Evolutionary conservation across 2,888 invertebrate species (phyloP), one percentile per base, ranked within the genome.

Genomic region (Euproctis similis): DNA sequence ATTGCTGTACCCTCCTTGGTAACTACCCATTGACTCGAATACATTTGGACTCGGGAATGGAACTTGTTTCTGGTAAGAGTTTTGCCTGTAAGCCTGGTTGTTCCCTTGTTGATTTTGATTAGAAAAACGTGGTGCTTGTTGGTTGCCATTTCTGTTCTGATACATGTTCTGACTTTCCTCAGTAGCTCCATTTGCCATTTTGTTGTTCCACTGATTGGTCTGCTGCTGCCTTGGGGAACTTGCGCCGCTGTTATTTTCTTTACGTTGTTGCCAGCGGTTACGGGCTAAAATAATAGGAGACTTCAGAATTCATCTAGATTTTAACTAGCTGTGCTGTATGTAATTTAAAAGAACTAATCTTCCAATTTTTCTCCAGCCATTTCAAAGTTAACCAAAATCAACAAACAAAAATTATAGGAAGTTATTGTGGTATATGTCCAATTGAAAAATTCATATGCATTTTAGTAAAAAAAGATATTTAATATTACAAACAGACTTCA

Each of bases 251-350:
- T 76, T 77, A 37, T 84, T 81, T 45, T 86, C 88, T 42, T 87
- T 86, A 42, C 87, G 87, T 58, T 88, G 87, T 44, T 87, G 87
- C 89, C 89, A 89, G 38, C 87, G 87, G 43, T 87, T 88, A 36
- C 81, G 86, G 38, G 85, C 88, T 75, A 59, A 10, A 23, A 12
- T 7, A 12, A n/a, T n/a, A n/a, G n/a, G n/a, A n/a, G n/a, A n/a
- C n/a, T n/a, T n/a, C n/a, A n/a, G n/a, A n/a, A n/a, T n/a, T n/a
- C n/a, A n/a, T n/a, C n/a, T n/a, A n/a, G n/a, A n/a, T n/a, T n/a
- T n/a, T n/a, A n/a, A n/a, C n/a, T n/a, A n/a, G n/a, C n/a, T n/a
- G n/a, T n/a, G n/a, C n/a, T n/a, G n/a, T n/a, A n/a, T n/a, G n/a
- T n/a, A n/a, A n/a, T n/a, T n/a, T n/a, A n/a, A n/a, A n/a, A n/a